Evolutionary conservation across 2,113 vertebrate genomes (phyloP).

Genomic region (Hiodon alosoides): DNA sequence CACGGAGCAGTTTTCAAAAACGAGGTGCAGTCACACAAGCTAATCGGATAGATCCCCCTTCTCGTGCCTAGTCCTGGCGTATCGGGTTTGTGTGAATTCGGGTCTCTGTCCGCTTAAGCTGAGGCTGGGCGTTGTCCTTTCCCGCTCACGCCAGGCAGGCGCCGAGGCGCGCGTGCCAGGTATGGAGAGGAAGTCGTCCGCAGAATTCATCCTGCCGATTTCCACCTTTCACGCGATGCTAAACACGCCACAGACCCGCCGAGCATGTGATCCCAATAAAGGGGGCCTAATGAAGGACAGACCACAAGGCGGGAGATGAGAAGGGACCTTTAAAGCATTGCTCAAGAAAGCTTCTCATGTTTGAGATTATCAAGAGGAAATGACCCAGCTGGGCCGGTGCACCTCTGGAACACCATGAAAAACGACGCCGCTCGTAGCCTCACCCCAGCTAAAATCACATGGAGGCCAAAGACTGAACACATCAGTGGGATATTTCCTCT

Average conservation of each 20-base stretch:
- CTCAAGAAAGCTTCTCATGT: constrained; percentile 47
- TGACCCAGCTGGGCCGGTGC: constrained; percentile 42
- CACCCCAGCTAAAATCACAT: constrained; percentile 52
- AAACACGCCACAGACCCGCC: constrained; percentile 53
- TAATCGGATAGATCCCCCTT: background rate
- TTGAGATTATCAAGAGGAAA: constrained; percentile 61
- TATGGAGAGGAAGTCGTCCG: constrained; percentile 57
- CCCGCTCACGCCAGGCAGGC: constrained; percentile 46
- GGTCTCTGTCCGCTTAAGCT: background rate
- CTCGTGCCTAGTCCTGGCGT: constrained; percentile 23
- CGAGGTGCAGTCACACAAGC: background rate
- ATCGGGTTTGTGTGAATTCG: background rate
- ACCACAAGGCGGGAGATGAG: constrained; percentile 17
- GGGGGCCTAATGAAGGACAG: constrained; percentile 67
- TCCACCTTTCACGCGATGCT: constrained; percentile 67
- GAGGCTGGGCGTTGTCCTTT: constrained; percentile 27
- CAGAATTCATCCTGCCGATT: constrained; percentile 64
- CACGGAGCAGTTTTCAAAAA: no score
- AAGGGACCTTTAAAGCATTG: constrained; percentile 29
- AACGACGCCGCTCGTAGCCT: constrained; percentile 64
- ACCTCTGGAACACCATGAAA: constrained; percentile 37
- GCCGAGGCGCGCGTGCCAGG: constrained; percentile 64
- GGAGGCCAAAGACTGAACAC: constrained; percentile 46
- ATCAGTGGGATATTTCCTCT: constrained; percentile 44
- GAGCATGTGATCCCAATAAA: constrained; percentile 76